Conservation (phyloP, 2,113 vertebrate genomes). For the Bubo blakistoni region DNA sequence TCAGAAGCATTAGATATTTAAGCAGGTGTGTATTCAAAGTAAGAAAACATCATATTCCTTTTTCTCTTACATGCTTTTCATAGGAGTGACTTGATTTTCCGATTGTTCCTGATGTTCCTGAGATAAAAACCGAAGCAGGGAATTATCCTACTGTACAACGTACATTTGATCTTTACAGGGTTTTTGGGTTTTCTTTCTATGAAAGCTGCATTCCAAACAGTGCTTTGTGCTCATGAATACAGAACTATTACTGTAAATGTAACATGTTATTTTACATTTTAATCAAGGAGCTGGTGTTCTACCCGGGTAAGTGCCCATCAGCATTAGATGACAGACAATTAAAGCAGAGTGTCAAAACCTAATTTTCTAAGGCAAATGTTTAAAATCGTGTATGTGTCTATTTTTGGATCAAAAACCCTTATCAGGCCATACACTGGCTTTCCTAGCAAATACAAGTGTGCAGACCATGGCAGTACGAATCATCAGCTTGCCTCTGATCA, state of each 20-base stretch:
- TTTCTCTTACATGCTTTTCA: not conserved
- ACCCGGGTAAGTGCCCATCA: slow-evolving; percentile 26
- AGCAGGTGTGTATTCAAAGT: not conserved
- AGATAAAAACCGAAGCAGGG: not conserved
- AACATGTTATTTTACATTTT: slow-evolving; percentile 36
- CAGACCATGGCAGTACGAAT: slow-evolving; percentile 62
- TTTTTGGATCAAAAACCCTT: slow-evolving; percentile 55
- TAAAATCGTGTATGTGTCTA: slow-evolving; percentile 1
- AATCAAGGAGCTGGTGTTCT: slow-evolving; percentile 38
- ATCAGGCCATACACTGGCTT: slow-evolving; percentile 36
- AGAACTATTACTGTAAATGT: slow-evolving; percentile 16
- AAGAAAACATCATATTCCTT: not conserved
- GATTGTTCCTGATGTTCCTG: not conserved
- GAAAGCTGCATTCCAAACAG: slow-evolving; percentile 9
- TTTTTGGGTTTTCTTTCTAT: not conserved
- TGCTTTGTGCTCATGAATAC: not conserved
- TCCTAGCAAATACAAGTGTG: slow-evolving; percentile 34
- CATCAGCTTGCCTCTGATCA: slow-evolving; percentile 60
- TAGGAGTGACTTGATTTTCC: not conserved
- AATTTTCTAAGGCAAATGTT: slow-evolving; percentile 61
- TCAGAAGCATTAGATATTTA: not conserved
- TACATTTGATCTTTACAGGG: not conserved
- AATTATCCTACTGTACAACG: not conserved
- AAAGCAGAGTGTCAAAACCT: slow-evolving; percentile 59
- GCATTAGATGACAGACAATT: slow-evolving; percentile 57